Evolutionary conservation across 2,888 invertebrate species (phyloP).

Genomic region (Malacosoma neustria): DNA sequence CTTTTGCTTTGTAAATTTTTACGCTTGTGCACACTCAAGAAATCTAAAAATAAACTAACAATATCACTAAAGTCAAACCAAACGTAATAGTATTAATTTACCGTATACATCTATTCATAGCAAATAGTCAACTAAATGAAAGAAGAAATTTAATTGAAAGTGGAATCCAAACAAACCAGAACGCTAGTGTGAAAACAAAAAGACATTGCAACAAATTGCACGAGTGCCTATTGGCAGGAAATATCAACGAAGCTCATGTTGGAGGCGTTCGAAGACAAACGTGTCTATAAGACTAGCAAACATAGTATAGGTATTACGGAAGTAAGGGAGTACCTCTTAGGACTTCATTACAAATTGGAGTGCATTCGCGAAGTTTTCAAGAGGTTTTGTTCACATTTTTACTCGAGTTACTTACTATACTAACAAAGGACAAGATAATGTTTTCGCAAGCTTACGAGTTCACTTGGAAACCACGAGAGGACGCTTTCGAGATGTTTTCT

Average conservation of each 20-base stretch:
- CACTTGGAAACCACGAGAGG: neutral
- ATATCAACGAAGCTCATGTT: neutral
- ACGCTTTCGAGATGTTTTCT: neutral
- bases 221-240: neutral
- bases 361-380: neutral
- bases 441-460: neutral
- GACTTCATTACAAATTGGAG: constrained; percentile 16
- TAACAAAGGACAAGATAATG: neutral
- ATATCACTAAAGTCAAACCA: too few species aligned
- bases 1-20: too few species aligned
- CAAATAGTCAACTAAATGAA: too few species aligned
- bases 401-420: neutral
- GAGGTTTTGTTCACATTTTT: neutral
- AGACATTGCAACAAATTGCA: neutral
- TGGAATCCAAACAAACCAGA: too few species aligned
- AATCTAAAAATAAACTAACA: too few species aligned
- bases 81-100: too few species aligned
- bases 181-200: neutral
- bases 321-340: constrained; percentile 12
- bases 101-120: too few species aligned
- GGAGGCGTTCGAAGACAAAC: neutral
- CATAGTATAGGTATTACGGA: constrained; percentile 24
- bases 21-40: too few species aligned
- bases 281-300: constrained; percentile 29
- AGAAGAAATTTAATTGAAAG: too few species aligned